These are phyloP conservation scores for Perdita meconis DNA, from an alignment of 2,888 invertebrate genomes.

Conservation along the genomic window DNA sequence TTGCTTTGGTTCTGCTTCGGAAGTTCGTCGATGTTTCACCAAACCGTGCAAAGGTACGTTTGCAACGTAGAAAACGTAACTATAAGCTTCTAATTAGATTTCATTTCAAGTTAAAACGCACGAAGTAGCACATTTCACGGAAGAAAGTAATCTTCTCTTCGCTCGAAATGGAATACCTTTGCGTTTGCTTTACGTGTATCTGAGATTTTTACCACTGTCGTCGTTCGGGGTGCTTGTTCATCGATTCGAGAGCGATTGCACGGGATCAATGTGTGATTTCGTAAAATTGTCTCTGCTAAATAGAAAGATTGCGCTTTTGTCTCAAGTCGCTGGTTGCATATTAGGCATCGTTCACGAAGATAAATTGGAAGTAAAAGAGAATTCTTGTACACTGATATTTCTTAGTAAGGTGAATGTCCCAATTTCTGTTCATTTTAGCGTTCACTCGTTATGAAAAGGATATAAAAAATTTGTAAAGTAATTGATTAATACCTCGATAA, in stretches of 20 bases:
- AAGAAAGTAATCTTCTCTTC: constrained; percentile 84
- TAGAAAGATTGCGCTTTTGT: constrained; percentile 63
- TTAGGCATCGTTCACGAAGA: constrained; percentile 49
- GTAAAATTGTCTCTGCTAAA: constrained; percentile 64
- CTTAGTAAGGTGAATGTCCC: too few species aligned
- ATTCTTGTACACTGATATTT: constrained; percentile 6
- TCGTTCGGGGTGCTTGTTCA: constrained; percentile 85
- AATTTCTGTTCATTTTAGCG: too few species aligned
- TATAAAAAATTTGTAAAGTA: too few species aligned
- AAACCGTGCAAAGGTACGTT: constrained; percentile 83
- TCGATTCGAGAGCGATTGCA: constrained; percentile 81
- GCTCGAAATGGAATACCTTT: constrained; percentile 82
- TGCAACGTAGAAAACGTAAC: background rate
- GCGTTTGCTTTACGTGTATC: constrained; percentile 84
- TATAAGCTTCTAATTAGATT: background rate
- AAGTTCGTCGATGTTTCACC: constrained; percentile 84
- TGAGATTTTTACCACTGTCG: constrained; percentile 84
- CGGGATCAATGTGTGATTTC: constrained; percentile 79
- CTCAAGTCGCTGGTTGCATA: constrained; percentile 58
- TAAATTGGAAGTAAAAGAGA: constrained; percentile 52
- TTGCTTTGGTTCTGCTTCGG: constrained; percentile 84
- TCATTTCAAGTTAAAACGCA: constrained; percentile 76
- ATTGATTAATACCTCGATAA: too few species aligned
- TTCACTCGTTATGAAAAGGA: too few species aligned
- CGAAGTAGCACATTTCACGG: constrained; percentile 84